phyloP scores from a whole-genome alignment of 2,797 vertebrate genomes.

The Sebastes ruberrimus region DNA sequence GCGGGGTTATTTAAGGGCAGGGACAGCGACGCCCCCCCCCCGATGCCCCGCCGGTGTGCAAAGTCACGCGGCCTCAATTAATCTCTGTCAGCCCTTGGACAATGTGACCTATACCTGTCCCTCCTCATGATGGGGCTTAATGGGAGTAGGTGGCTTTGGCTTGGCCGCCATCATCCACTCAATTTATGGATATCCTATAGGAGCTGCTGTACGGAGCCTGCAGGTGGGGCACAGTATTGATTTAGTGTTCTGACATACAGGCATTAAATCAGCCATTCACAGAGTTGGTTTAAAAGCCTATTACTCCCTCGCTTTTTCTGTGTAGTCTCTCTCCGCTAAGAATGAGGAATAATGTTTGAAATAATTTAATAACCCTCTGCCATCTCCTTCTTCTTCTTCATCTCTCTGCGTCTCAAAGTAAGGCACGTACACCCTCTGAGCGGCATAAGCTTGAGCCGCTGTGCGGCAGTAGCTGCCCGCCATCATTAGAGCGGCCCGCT shows the following conservation, averaged over 20 bases:
- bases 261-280: constrained; percentile 57
- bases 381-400: background rate
- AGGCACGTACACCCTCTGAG: constrained; percentile 9
- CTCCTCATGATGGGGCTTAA: constrained; percentile 59
- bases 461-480: constrained; percentile 13
- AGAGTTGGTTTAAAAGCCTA: constrained; percentile 59
- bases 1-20: constrained; percentile 58
- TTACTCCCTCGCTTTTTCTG: constrained; percentile 34
- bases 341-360: constrained; percentile 48
- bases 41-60: constrained; percentile 21
- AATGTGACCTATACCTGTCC: constrained; percentile 73
- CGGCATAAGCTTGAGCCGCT: constrained; percentile 15
- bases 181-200: constrained; percentile 74
- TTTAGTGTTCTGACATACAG: constrained; percentile 46
- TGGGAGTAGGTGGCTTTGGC: constrained; percentile 55
- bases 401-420: constrained; percentile 4
- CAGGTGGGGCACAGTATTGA: constrained; percentile 54
- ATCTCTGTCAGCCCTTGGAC: constrained; percentile 70
- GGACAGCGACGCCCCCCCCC: constrained; percentile 12
- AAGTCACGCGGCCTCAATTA: constrained; percentile 68
- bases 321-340: background rate
- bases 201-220: constrained; percentile 30
- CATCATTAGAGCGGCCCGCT: constrained; percentile 22
- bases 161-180: constrained; percentile 56
- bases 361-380: constrained; percentile 46